A percentile compares a stretch with the other conserved stretches of the same genome.
Conservation (phyloP, 2,113 vertebrate genomes). For the Pseudorectes ferrugineus region DNA sequence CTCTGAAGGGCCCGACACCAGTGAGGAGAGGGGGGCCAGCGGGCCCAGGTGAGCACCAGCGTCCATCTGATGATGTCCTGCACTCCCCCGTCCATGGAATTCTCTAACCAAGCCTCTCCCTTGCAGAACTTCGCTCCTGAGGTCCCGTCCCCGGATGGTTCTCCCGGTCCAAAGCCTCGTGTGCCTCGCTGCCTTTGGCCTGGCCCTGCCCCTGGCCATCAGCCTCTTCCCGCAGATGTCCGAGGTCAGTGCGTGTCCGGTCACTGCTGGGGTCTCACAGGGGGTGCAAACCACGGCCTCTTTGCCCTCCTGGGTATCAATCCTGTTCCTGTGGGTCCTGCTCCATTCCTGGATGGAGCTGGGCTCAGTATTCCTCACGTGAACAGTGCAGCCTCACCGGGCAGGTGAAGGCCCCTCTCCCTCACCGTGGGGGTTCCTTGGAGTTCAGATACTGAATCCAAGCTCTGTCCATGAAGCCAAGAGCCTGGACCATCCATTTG, state of each 20-base stretch:
- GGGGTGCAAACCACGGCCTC: background rate
- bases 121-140: slow-evolving; percentile 82
- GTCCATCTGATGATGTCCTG: accelerated
- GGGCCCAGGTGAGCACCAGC: background rate
- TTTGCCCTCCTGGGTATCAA: background rate
- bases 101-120: background rate
- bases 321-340: background rate
- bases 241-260: slow-evolving; percentile 74
- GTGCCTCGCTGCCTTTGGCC: slow-evolving; percentile 87
- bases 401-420: background rate
- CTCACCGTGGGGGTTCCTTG: background rate
- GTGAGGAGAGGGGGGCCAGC: background rate
- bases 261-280: background rate
- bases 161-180: slow-evolving; percentile 90
- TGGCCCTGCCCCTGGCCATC: slow-evolving; percentile 93
- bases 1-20: background rate
- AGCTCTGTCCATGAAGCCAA: background rate
- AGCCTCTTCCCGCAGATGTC: slow-evolving; percentile 96
- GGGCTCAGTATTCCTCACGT: accelerated
- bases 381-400: background rate
- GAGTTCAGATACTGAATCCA: background rate
- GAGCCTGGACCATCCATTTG: accelerated
- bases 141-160: slow-evolving; percentile 74
- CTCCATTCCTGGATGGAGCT: background rate
- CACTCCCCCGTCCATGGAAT: background rate